phyloP scores from a whole-genome alignment of 2,113 vertebrate species.

The Pica pica region DNA sequence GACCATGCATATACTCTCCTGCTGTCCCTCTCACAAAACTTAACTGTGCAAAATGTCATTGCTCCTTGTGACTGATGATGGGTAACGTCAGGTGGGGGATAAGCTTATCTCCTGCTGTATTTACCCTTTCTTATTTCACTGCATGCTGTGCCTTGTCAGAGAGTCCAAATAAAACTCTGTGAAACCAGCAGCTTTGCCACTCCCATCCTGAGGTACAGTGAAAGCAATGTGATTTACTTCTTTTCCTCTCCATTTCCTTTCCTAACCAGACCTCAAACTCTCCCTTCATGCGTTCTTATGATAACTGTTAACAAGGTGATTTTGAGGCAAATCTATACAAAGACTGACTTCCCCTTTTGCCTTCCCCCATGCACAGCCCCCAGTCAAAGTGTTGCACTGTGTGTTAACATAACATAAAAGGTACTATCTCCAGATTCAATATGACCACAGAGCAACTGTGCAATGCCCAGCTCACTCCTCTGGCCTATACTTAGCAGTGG shows the following conservation, averaged over 20 bases:
- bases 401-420: not conserved
- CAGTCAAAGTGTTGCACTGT: not conserved
- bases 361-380: not conserved
- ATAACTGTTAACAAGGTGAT: not conserved
- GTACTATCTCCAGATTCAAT: not conserved
- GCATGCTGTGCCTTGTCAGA: not conserved
- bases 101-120: constrained; percentile 35
- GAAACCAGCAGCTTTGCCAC: not conserved
- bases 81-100: constrained; percentile 44
- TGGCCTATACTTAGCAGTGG: constrained; percentile 57
- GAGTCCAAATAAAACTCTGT: not conserved
- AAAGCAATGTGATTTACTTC: not conserved
- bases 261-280: not conserved
- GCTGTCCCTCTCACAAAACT: not conserved
- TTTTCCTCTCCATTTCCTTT: not conserved
- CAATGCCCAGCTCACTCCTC: not conserved
- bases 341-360: not conserved
- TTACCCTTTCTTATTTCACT: constrained; percentile 46
- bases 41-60: constrained; percentile 31
- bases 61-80: constrained; percentile 34
- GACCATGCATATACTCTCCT: not conserved
- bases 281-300: not conserved
- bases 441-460: constrained; percentile 21
- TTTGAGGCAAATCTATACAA: not conserved
- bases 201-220: not conserved